Percentiles rank a stretch among this genome's conserved stretches.
phyloP scores from a whole-genome alignment of 2,888 invertebrate species.

The Cremastinae sp. region DNA sequence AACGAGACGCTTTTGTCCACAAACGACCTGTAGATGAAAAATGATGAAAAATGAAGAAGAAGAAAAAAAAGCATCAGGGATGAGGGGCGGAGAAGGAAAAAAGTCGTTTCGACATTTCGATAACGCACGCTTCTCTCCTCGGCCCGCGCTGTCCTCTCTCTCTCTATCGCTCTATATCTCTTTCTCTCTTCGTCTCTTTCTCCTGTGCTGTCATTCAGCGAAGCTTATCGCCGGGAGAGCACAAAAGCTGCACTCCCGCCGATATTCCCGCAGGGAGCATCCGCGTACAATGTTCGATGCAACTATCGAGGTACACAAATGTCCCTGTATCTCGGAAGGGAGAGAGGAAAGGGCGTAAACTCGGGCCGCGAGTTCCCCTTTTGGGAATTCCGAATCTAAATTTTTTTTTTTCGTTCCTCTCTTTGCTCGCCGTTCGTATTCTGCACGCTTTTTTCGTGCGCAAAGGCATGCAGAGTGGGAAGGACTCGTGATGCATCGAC shows the following conservation, averaged over 20 bases:
- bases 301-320: background rate
- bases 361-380: background rate
- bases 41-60: constrained; percentile 31
- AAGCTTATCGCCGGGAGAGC: constrained; percentile 48
- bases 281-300: constrained; percentile 9
- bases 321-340: background rate
- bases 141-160: background rate
- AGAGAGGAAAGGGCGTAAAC: constrained; percentile 19
- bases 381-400: background rate
- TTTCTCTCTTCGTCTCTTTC: background rate
- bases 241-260: constrained; percentile 46
- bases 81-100: constrained; percentile 17
- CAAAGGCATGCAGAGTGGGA: constrained; percentile 15
- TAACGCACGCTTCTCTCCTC: constrained; percentile 31
- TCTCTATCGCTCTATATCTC: background rate
- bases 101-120: constrained; percentile 39
- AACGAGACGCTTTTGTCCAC: constrained; percentile 9
- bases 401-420: background rate
- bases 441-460: background rate
- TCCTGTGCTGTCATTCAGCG: constrained; percentile 48
- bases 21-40: constrained; percentile 20
- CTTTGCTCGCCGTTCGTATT: background rate
- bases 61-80: constrained; percentile 10
- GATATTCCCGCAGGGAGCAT: constrained; percentile 31
- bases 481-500: constrained; percentile 15